These are phyloP conservation scores for Phacellophora camtschatica DNA, from an alignment of 30 jellyfish, hydroid and myxozoan species.

Conservation along the genomic window DNA sequence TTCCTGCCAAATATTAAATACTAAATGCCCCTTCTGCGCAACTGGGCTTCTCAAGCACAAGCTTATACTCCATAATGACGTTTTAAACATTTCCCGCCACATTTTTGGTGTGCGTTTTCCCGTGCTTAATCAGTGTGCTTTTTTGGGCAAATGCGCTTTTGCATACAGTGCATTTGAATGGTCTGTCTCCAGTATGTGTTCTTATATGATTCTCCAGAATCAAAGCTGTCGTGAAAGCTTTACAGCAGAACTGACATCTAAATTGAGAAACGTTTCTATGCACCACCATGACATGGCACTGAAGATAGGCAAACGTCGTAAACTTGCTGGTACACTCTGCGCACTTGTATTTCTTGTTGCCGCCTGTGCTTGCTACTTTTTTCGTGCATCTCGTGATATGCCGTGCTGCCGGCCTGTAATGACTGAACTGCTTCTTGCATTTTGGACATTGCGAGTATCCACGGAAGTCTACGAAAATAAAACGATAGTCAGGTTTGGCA, in stretches of 20 bases:
- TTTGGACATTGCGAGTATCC: neutral
- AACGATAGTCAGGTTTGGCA: no score
- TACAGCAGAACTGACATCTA: slow-evolving; percentile 37
- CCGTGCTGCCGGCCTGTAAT: neutral
- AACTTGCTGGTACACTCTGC: slow-evolving; percentile 32
- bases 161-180: slow-evolving; percentile 26
- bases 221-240: slow-evolving; percentile 44
- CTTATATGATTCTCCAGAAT: slow-evolving; percentile 38
- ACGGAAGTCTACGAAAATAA: neutral
- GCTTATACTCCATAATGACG: no score
- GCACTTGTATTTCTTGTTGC: slow-evolving; percentile 29
- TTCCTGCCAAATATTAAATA: no score
- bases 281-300: slow-evolving; percentile 43
- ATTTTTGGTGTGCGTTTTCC: slow-evolving; percentile 22
- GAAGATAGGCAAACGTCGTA: slow-evolving; percentile 12
- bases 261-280: slow-evolving; percentile 17
- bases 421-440: neutral
- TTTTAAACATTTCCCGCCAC: no score
- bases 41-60: no score
- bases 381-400: neutral
- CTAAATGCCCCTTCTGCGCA: no score
- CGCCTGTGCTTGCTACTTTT: neutral
- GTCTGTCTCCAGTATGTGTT: slow-evolving; percentile 64
- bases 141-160: slow-evolving; percentile 44
- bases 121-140: slow-evolving; percentile 39